Evolutionary conservation across 2,888 invertebrate genomes (phyloP).

Genomic region (Ectemnius continuus): DNA sequence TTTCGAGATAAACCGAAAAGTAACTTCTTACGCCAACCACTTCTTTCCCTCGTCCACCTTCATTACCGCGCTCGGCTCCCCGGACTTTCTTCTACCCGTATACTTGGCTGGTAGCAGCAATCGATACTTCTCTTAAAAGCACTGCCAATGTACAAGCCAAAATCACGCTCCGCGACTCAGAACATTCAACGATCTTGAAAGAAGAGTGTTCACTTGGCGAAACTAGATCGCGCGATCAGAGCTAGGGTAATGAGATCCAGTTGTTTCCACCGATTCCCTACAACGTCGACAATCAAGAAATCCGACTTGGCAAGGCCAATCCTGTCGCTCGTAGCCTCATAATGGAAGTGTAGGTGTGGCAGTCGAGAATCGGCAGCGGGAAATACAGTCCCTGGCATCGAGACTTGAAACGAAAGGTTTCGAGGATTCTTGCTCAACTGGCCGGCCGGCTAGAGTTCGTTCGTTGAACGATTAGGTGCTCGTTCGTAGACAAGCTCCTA

Average conservation of each 20-base stretch:
- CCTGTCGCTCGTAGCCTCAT: slow-evolving; percentile 1
- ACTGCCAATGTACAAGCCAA: no score
- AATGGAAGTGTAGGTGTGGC: not conserved
- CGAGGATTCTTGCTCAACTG: slow-evolving; percentile 27
- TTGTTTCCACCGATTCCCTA: slow-evolving; percentile 29
- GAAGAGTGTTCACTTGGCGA: not conserved
- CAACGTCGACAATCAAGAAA: slow-evolving; percentile 31
- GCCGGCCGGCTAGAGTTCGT: slow-evolving; percentile 37
- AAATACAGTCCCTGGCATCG: slow-evolving; percentile 29
- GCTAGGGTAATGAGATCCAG: slow-evolving; percentile 10
- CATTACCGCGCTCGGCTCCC: not conserved
- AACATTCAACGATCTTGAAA: not conserved
- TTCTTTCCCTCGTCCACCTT: not conserved
- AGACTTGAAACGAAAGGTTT: slow-evolving; percentile 22
- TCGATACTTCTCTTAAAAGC: no score
- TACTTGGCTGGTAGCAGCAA: no score
- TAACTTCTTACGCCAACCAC: slow-evolving; percentile 19
- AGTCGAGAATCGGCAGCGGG: not conserved
- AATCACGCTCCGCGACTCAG: no score
- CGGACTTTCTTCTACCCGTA: not conserved
- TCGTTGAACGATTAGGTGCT: slow-evolving; percentile 66
- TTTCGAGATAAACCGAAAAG: slow-evolving; percentile 39
- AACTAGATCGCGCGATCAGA: not conserved
- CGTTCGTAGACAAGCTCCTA: slow-evolving; percentile 61
- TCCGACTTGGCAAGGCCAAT: slow-evolving; percentile 18